These are phyloP conservation scores for Gymnocephalus cernua DNA, from an alignment of 2,113 vertebrate species.

Conservation along the genomic window DNA sequence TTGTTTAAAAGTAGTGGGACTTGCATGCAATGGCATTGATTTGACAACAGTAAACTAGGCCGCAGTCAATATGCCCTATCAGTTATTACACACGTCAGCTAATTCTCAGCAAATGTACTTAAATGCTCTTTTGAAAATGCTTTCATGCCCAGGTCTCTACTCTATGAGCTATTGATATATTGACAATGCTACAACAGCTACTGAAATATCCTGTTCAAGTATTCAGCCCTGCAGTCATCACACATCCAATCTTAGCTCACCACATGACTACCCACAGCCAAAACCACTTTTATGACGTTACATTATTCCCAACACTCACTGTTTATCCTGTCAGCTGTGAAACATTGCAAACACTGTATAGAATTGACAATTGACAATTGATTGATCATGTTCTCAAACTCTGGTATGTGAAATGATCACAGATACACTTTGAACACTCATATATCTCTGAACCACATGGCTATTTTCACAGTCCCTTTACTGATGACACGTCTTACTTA, in stretches of 20 bases:
- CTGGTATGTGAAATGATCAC: conserved; percentile 55
- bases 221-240: conserved; percentile 85
- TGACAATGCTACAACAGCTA: conserved; percentile 84
- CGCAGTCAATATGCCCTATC: conserved; percentile 83
- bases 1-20: conserved; percentile 84
- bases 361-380: too few species aligned
- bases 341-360: conserved; percentile 31
- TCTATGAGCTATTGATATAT: conserved; percentile 86
- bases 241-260: conserved; percentile 75
- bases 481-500: neutral
- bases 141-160: conserved; percentile 80
- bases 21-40: conserved; percentile 83
- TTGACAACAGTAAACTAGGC: conserved; percentile 83
- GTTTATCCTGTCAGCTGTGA: conserved; percentile 63
- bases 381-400: conserved; percentile 53
- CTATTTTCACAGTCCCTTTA: neutral
- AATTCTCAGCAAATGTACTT: conserved; percentile 87
- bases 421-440: conserved; percentile 39
- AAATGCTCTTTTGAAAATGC: conserved; percentile 86
- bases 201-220: conserved; percentile 87
- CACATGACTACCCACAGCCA: conserved; percentile 75
- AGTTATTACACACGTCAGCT: conserved; percentile 87
- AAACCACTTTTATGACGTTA: conserved; percentile 82
- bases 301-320: conserved; percentile 73
- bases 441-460: conserved; percentile 3